These are phyloP conservation scores for Neoitamus cyanurus DNA, from an alignment of 2,888 invertebrate genomes.

Conservation along the genomic window DNA sequence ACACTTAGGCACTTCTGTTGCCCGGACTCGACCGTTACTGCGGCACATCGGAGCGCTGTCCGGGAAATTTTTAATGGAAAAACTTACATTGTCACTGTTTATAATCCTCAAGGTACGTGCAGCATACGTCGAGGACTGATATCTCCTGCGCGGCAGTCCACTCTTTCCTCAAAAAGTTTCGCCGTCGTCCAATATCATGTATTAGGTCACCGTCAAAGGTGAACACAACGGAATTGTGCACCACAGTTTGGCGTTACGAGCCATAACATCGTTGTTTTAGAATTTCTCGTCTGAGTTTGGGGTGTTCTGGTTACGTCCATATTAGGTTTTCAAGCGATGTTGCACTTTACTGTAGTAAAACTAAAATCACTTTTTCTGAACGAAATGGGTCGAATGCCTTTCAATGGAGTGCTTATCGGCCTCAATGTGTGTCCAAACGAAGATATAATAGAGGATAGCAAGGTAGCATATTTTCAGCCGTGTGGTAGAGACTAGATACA, in stretches of 20 bases:
- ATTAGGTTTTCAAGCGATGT: background rate
- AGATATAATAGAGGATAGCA: background rate
- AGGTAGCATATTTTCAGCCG: background rate
- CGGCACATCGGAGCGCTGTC: background rate
- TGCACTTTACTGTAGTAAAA: background rate
- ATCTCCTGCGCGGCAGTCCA: too few relatives aligned
- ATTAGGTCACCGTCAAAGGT: background rate
- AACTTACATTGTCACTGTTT: background rate
- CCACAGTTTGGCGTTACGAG: background rate
- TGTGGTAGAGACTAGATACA: background rate
- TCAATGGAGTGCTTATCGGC: background rate
- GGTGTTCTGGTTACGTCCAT: background rate
- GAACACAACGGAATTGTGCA: background rate
- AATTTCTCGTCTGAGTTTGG: background rate
- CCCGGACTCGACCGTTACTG: background rate
- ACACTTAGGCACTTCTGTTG: background rate
- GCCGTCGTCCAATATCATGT: background rate
- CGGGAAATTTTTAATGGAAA: background rate
- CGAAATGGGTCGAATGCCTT: background rate
- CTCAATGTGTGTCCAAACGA: background rate
- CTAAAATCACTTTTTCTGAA: background rate
- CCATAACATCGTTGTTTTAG: background rate
- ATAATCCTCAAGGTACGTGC: background rate
- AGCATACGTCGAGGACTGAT: background rate
- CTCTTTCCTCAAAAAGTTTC: background rate